Base-by-base conservation (phyloP, 2,797 vertebrate species). In the Gastrophryne carolinensis region DNA sequence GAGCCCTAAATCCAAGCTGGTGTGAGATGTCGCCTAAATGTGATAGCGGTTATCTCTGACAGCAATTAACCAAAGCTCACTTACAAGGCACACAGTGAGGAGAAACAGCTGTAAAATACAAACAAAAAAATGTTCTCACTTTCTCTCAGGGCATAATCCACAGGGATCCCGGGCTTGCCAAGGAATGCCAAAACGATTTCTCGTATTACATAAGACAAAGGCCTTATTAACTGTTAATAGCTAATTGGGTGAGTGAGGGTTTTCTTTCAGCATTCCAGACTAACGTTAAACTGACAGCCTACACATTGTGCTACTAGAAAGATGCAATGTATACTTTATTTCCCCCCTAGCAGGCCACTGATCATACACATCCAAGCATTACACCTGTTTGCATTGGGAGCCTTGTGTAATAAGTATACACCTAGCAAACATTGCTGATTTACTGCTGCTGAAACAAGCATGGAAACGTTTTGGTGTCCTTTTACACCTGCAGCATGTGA, bases 171-270 rank as follows among this genome's bases (percentile, higher is more conserved):
- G 52, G 57, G 62, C 17, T 61, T 82, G 79, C 69, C 64, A 49
- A 37, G 74, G 72, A 75, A 81, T 72, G 64, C 63, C 80, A 79
- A 84, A 69, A 83, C 66, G 41, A 2, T 0, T 26, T 57, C 39
- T 73, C 60, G 3, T 7, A 21, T 76, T 60, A 78, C 61, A 78
- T 21, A 10, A 32, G 19, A 53, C 23, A 35, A 44, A 62, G 23
- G 24, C n/a, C 4, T 29, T 21, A 26, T 50, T 57, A 78, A 35
- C 35, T 44, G 3, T 23, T 19, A 29, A 15, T n/a, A 56, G 32
- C 27, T 53, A 56, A 54, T 21, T 35, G 17, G 47, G 23, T 26
- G 12, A 41, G 21, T 6, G 0, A 7, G 2, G 15, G 21, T 3
- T 41, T 19, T 17, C 44, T 41, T 11, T 11, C 29, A 56, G 21